Evolutionary conservation across 2,113 vertebrate genomes (phyloP).

Genomic region (Brachyhypopomus occidentalis): DNA sequence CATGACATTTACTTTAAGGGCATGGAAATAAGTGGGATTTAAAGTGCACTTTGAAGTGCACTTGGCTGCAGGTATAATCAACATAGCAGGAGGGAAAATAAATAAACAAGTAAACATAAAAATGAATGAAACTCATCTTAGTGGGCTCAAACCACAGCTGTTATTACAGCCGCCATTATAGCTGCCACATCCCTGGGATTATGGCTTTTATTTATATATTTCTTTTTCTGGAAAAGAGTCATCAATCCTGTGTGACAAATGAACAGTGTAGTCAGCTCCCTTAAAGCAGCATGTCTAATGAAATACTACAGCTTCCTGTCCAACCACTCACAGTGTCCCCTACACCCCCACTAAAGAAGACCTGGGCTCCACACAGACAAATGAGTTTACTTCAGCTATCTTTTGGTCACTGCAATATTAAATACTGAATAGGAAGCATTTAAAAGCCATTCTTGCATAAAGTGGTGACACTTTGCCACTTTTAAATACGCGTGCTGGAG

Average conservation of each 20-base stretch:
- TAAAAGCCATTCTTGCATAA: conserved; percentile 41
- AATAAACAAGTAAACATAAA: conserved; percentile 48
- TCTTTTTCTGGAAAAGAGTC: conserved; percentile 66
- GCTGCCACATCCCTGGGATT: conserved; percentile 66
- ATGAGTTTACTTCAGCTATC: conserved; percentile 54
- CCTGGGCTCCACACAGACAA: conserved; percentile 53
- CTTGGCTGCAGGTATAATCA: conserved; percentile 23
- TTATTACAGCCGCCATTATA: conserved; percentile 61
- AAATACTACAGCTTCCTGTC: conserved; percentile 69
- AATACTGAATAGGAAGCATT: conserved; percentile 49
- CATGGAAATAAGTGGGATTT: conserved; percentile 13
- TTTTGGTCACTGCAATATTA: conserved; percentile 52
- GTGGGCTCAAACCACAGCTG: conserved; percentile 59
- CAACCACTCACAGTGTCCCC: conserved; percentile 54
- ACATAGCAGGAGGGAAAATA: conserved; percentile 13
- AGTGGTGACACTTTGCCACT: conserved; percentile 58
- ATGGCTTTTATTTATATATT: conserved; percentile 70
- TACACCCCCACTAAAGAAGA: conserved; percentile 39
- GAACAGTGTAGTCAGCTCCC: conserved; percentile 69
- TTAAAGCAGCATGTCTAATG: conserved; percentile 67
- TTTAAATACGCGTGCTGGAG: conserved; percentile 59
- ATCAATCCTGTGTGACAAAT: conserved; percentile 71
- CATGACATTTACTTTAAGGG: conserved; percentile 26
- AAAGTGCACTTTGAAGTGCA: conserved; percentile 22
- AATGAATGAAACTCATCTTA: conserved; percentile 66